Conservation (phyloP, 2,113 vertebrate species). For the Anhinga anhinga region DNA sequence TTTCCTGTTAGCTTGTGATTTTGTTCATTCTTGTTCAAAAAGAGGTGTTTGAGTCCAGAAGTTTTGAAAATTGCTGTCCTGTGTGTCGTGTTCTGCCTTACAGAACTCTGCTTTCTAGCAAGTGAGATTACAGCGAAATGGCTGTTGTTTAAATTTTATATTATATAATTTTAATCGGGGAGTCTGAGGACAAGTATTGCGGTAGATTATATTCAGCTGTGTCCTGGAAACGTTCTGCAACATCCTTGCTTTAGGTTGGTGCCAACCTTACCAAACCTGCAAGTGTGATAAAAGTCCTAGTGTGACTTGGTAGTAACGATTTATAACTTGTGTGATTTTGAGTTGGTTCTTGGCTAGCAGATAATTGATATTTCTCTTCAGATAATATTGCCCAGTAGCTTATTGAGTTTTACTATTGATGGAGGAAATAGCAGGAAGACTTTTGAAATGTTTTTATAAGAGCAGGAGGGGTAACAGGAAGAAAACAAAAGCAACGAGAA, state of each 20-base stretch:
- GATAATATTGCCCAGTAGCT: not conserved
- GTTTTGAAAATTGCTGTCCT: not conserved
- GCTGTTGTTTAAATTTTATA: rapidly evolving
- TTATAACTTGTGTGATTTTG: not conserved
- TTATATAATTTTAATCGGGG: not conserved
- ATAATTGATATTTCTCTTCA: not conserved
- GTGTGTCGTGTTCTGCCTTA: not conserved
- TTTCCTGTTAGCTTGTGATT: not conserved
- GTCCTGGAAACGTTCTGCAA: not conserved
- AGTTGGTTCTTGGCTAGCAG: not conserved
- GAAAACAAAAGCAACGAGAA: not conserved
- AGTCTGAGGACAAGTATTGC: not conserved
- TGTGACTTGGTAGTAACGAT: not conserved
- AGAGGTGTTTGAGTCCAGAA: too few relatives aligned
- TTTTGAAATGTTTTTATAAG: not conserved
- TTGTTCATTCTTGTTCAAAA: not conserved
- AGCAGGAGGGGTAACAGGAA: not conserved
- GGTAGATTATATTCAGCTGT: not conserved
- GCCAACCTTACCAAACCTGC: not conserved
- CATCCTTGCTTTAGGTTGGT: not conserved
- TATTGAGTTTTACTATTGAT: not conserved
- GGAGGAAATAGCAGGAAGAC: not conserved
- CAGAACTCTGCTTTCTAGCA: not conserved
- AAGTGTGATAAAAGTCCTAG: not conserved
- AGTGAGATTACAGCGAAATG: not conserved